Evolutionary conservation across 2,113 vertebrate genomes (phyloP), one percentile per base, ranked within the genome.

Genomic region (Cardinalis cardinalis): DNA sequence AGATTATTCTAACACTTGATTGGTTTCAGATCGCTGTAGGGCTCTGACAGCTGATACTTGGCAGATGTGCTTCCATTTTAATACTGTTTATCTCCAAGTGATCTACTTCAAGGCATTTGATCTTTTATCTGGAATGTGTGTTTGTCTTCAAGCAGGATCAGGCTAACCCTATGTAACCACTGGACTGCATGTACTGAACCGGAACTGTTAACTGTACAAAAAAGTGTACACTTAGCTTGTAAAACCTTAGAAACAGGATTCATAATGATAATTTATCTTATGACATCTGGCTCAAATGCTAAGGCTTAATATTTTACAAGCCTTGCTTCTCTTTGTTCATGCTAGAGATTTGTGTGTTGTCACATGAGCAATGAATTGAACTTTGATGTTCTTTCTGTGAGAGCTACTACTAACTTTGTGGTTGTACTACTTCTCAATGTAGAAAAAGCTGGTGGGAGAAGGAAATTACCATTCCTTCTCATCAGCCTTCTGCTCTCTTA

Each of bases 51-150:
- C 84, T 95, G 92, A 92, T 82, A 89, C 73, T 93, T 89, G 92
- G 75, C 94, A 96, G 84, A 95, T 95, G 96, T 90, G 79, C 70
- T 93, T 87, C 90, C 92, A 92, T 91, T 96, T 92, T 95, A 96
- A 92, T 78, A 86, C 78, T 55, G 90, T 83, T 94, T 94, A 84
- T 93, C 90, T 91, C 74, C 84, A 86, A 95, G 84, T 61, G 85
- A 90, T 95, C 86, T 92, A 92, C 84, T 96, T 94, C 81, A 78
- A 93, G 89, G 65, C 64, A 89, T 85, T 90, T 86, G 68, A 70
- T 90, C 93, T 94, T 92, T 93, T 93, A 75, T 87, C 87, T 68
- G 76, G 46, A 90, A 92, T 10, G 40, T 76, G 72, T 59, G 76
- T 88, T 51, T 87, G 75, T 83, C 40, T 85, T 75, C 21, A 34